Evolutionary conservation across 2,113 vertebrate genomes (phyloP).

Genomic region (Calidris pygmaea): DNA sequence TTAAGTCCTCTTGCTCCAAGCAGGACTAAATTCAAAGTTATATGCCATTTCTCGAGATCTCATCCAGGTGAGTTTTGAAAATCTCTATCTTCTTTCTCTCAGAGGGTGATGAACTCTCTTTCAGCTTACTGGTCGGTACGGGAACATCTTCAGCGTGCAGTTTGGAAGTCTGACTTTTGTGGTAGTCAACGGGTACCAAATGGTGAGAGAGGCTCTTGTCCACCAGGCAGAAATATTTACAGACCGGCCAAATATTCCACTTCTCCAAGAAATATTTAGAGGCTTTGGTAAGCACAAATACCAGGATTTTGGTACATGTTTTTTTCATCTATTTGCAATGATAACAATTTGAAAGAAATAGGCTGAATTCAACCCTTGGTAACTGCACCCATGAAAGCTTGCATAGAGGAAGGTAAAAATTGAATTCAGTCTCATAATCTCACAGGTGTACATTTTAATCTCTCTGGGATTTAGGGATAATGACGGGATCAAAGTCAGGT

Average conservation of each 20-base stretch:
- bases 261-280: conserved; percentile 59
- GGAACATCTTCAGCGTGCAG: conserved; percentile 81
- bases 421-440: background rate
- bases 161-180: conserved; percentile 75
- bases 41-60: background rate
- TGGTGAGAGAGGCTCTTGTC: conserved; percentile 85
- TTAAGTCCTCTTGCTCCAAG: background rate
- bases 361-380: background rate
- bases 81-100: background rate
- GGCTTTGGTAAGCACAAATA: conserved; percentile 55
- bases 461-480: background rate
- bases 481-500: background rate
- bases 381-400: background rate
- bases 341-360: background rate
- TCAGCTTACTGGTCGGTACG: conserved; percentile 80
- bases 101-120: background rate
- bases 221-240: conserved; percentile 79
- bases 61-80: background rate
- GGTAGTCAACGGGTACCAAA: conserved; percentile 79
- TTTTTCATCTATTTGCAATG: background rate
- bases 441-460: background rate
- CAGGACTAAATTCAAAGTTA: background rate
- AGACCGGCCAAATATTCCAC: conserved; percentile 74
- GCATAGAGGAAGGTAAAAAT: background rate
- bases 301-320: background rate